Percentiles rank a stretch among this genome's conserved stretches.
Evolutionary conservation across 2,113 vertebrate species (phyloP).

Genomic region (Tor tambroides): DNA sequence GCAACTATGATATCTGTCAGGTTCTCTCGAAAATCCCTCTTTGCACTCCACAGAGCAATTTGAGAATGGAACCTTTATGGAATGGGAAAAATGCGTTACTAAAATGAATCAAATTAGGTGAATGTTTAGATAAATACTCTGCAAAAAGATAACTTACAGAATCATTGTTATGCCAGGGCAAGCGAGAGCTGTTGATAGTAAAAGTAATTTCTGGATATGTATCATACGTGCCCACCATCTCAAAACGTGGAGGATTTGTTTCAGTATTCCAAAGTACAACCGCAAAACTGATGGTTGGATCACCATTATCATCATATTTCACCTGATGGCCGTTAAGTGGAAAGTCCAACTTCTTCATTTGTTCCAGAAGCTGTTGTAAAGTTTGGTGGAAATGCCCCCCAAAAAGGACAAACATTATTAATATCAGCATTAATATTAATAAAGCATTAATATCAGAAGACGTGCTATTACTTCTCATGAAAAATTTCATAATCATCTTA

Average conservation of each 20-base stretch:
- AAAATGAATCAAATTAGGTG: background rate
- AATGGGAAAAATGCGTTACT: background rate
- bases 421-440: too few species aligned
- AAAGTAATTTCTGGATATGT: conserved; percentile 63
- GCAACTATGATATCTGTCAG: conserved; percentile 27
- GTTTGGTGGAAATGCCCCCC: background rate
- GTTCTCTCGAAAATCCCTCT: conserved; percentile 27
- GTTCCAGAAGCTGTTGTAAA: conserved; percentile 57
- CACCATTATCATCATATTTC: conserved; percentile 75
- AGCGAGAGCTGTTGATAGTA: conserved; percentile 66
- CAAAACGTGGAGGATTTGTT: conserved; percentile 51
- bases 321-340: conserved; percentile 72
- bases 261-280: conserved; percentile 79
- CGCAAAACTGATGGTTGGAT: conserved; percentile 71
- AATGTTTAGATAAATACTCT: background rate
- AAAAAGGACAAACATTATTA: background rate
- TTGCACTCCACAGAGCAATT: conserved; percentile 57
- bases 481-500: background rate
- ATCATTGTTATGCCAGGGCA: conserved; percentile 74
- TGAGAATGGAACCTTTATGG: conserved; percentile 51
- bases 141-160: conserved; percentile 56
- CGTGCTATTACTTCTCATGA: background rate
- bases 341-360: conserved; percentile 78
- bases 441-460: background rate
- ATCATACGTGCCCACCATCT: conserved; percentile 72